These are phyloP conservation scores for Serripes groenlandicus DNA, from an alignment of 2,888 invertebrate species.

Conservation along the genomic window DNA sequence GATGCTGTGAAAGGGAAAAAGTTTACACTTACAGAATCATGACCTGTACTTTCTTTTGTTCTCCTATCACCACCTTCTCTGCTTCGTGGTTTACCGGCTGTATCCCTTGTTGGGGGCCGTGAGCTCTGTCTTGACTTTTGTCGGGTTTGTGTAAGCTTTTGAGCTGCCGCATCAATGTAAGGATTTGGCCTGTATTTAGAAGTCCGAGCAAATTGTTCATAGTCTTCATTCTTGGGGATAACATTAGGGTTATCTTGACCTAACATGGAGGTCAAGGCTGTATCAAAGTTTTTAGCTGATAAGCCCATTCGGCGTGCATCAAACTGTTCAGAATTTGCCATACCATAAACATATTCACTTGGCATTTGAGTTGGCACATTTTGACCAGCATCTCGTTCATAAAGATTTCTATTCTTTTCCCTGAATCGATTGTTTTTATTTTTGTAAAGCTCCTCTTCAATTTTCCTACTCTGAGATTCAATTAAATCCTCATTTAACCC, in stretches of 20 bases:
- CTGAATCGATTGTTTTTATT: constrained; percentile 47
- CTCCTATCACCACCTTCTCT: constrained; percentile 21
- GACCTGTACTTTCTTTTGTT: constrained; percentile 61
- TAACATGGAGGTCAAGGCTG: constrained; percentile 79
- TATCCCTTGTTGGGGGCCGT: constrained; percentile 35
- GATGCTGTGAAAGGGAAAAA: background rate
- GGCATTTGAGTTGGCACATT: constrained; percentile 68
- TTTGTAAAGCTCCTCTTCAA: constrained; percentile 60
- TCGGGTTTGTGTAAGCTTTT: constrained; percentile 25
- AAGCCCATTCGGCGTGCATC: constrained; percentile 80
- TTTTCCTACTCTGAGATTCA: constrained; percentile 55
- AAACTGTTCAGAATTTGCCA: constrained; percentile 74
- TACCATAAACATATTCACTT: constrained; percentile 78
- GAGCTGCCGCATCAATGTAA: constrained; percentile 38
- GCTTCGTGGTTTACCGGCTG: background rate
- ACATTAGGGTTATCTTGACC: constrained; percentile 65
- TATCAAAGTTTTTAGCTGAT: constrained; percentile 79
- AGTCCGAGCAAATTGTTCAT: constrained; percentile 78
- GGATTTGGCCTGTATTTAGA: constrained; percentile 66
- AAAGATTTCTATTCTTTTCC: constrained; percentile 37
- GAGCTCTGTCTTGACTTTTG: constrained; percentile 34
- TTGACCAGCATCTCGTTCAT: constrained; percentile 38
- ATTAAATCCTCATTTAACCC: constrained; percentile 55
- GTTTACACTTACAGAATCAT: constrained; percentile 14
- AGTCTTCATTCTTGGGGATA: constrained; percentile 69